phyloP scores from a whole-genome alignment of 2,888 invertebrate species.

The Trichopoda pennipes region DNA sequence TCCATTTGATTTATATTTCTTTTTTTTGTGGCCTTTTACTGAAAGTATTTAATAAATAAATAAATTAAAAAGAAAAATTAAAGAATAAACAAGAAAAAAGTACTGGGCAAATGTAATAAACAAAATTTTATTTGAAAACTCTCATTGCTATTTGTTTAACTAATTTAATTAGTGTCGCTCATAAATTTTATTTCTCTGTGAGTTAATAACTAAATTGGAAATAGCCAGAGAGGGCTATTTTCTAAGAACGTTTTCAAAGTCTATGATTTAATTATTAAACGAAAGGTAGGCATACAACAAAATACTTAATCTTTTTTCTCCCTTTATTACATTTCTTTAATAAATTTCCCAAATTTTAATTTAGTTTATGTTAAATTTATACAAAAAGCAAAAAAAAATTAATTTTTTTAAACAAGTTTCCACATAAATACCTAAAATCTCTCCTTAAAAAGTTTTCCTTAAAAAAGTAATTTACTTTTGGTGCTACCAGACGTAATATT shows the following conservation, averaged over 20 bases:
- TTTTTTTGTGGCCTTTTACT: conserved; percentile 18
- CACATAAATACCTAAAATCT: not conserved
- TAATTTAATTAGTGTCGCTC: conserved; percentile 63
- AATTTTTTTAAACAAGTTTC: not conserved
- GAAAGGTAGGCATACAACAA: conserved; percentile 56
- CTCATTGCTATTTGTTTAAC: conserved; percentile 19
- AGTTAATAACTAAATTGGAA: conserved; percentile 26
- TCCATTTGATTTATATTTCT: conserved; percentile 8
- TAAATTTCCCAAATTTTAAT: not conserved
- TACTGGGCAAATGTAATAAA: conserved; percentile 32
- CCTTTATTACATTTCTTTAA: not conserved
- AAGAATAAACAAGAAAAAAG: not conserved
- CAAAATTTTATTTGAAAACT: conserved; percentile 22
- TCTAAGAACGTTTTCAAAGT: conserved; percentile 32
- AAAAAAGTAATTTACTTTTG: not conserved
- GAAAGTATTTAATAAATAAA: conserved; percentile 13
- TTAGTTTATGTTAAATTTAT: conserved; percentile 30
- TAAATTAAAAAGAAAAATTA: not conserved
- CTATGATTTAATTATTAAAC: conserved; percentile 48
- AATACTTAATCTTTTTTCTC: not conserved
- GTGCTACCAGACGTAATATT: conserved; percentile 9
- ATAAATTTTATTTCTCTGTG: conserved; percentile 15
- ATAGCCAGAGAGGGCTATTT: conserved; percentile 8
- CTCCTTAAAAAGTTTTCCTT: not conserved
- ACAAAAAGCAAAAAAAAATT: conserved; percentile 47